Percentiles rank a stretch among this genome's conserved stretches.
Conservation (phyloP, 2,888 invertebrate species). For the Drosophila tanythrix region DNA sequence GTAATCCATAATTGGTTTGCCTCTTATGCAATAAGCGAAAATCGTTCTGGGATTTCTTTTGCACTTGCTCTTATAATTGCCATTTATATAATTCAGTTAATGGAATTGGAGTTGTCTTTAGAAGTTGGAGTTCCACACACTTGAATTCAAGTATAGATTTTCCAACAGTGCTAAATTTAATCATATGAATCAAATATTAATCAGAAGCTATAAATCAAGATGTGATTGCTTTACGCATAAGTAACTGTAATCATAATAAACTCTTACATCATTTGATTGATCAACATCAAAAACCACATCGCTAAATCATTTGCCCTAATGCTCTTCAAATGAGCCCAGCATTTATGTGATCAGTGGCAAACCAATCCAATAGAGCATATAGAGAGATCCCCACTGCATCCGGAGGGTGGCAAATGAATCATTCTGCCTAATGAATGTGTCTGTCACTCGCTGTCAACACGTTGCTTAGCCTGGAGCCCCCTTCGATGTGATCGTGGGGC, state of each 20-base stretch:
- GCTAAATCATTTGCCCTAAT: slow-evolving; percentile 71
- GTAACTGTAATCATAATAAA: slow-evolving; percentile 22
- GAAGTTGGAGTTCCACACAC: background rate
- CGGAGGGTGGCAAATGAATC: slow-evolving; percentile 65
- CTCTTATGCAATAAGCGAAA: slow-evolving; percentile 43
- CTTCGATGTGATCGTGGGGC: slow-evolving; percentile 32
- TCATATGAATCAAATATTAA: background rate
- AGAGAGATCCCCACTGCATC: slow-evolving; percentile 20
- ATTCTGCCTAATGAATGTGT: slow-evolving; percentile 78
- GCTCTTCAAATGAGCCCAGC: slow-evolving; percentile 60
- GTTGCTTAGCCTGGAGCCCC: slow-evolving; percentile 58
- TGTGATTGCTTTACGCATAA: background rate
- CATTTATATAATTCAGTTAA: background rate
- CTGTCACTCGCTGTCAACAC: slow-evolving; percentile 81
- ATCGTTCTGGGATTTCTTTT: slow-evolving; percentile 31
- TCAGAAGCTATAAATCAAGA: slow-evolving; percentile 18
- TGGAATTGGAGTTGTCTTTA: background rate
- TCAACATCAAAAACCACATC: slow-evolving; percentile 28
- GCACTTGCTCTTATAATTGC: slow-evolving; percentile 15
- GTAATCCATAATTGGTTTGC: slow-evolving; percentile 76
- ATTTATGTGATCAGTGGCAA: slow-evolving; percentile 48
- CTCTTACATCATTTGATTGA: slow-evolving; percentile 41
- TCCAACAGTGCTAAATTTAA: background rate
- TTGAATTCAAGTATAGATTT: background rate
- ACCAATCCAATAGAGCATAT: slow-evolving; percentile 1